A percentile compares a stretch with the other conserved stretches of the same genome.
Conservation (phyloP, 2,888 invertebrate genomes). For the Leptothorax acervorum region DNA sequence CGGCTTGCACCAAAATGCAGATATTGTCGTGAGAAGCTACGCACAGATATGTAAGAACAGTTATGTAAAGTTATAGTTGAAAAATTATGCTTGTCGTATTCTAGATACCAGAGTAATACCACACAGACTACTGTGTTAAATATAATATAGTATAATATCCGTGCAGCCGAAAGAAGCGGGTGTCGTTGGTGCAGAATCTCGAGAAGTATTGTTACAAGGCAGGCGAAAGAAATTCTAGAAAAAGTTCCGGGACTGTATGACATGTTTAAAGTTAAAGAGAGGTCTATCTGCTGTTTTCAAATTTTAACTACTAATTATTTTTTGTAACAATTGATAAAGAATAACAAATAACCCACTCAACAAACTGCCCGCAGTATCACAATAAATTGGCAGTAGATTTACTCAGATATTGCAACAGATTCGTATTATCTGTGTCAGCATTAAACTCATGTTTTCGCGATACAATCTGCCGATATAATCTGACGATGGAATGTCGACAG, state of each 20-base stretch:
- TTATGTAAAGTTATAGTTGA: not conserved
- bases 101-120: conserved; percentile 92
- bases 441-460: not conserved
- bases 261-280: conserved; percentile 92
- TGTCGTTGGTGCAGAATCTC: conserved; percentile 92
- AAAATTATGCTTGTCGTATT: conserved; percentile 9
- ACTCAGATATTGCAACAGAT: not conserved
- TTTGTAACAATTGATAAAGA: not conserved
- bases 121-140: conserved; percentile 91
- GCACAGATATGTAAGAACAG: not conserved
- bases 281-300: conserved; percentile 83
- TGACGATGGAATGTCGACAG: not conserved
- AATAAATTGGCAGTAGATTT: not conserved
- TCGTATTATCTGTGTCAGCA: not conserved
- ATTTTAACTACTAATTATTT: not conserved
- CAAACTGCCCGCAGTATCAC: not conserved
- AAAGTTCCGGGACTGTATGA: conserved; percentile 93
- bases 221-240: conserved; percentile 91
- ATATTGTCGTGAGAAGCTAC: conserved; percentile 86
- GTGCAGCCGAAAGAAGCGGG: conserved; percentile 96
- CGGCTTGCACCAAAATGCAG: conserved; percentile 95
- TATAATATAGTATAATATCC: conserved; percentile 92
- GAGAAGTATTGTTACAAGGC: conserved; percentile 91
- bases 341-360: not conserved
- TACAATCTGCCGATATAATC: not conserved